These are phyloP conservation scores for Simalia tracyae DNA, from an alignment of 2,797 vertebrate genomes.

Conservation along the genomic window DNA sequence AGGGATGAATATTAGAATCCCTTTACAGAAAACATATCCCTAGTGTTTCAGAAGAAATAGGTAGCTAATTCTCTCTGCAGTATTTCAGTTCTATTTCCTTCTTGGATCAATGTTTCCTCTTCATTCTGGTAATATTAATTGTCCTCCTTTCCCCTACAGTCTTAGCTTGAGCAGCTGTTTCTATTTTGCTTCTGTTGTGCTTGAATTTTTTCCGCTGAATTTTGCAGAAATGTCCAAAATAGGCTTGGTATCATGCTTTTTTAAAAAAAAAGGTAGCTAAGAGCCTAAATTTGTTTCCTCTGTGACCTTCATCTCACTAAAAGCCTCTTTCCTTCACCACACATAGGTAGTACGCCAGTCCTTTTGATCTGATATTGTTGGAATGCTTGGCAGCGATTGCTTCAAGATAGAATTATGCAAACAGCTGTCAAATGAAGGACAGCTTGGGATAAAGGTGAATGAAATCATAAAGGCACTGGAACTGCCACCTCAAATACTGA, in stretches of 20 bases:
- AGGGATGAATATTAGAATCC: not conserved
- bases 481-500: not conserved
- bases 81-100: not conserved
- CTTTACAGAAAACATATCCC: not conserved
- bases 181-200: not conserved
- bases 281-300: not conserved
- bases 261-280: not conserved
- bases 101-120: not conserved
- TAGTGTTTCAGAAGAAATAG: not conserved
- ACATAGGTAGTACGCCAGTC: not conserved
- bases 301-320: not conserved
- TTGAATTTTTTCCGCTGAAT: not conserved
- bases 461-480: not conserved
- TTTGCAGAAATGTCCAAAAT: not conserved
- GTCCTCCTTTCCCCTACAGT: not conserved
- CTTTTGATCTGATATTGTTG: not conserved
- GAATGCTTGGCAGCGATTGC: not conserved
- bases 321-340: not conserved
- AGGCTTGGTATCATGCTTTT: not conserved
- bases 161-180: not conserved
- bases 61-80: not conserved
- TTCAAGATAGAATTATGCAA: not conserved
- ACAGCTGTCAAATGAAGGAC: not conserved
- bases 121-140: not conserved
- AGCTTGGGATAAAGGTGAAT: not conserved